Percentiles rank a stretch among this genome's conserved stretches.
Evolutionary conservation across 2,888 invertebrate genomes (phyloP).

Genomic region (Diarsia rubi): DNA sequence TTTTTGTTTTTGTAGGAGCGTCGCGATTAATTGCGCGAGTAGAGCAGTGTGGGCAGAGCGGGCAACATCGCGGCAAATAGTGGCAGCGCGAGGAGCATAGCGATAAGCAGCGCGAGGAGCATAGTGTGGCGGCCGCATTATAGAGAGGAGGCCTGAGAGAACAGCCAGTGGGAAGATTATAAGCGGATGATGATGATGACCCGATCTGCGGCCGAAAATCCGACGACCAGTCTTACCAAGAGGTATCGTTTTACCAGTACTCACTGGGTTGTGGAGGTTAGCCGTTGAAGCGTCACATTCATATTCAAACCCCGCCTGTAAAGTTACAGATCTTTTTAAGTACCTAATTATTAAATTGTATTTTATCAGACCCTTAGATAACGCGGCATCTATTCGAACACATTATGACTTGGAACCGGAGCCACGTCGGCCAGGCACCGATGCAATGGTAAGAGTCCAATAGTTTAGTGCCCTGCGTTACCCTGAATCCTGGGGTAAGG

Average conservation of each 20-base stretch:
- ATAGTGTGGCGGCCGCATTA: too few species aligned
- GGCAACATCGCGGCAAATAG: too few species aligned
- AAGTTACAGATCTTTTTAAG: background rate
- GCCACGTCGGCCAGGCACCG: conserved; percentile 77
- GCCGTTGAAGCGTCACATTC: background rate
- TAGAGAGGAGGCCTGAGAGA: too few species aligned
- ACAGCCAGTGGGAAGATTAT: too few species aligned
- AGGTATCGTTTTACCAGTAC: background rate
- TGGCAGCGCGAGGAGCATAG: too few species aligned
- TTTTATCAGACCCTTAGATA: conserved; percentile 80
- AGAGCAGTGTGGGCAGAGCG: too few species aligned
- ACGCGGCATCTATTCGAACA: conserved; percentile 77
- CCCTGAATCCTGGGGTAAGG: background rate
- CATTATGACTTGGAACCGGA: conserved; percentile 83
- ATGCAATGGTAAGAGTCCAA: conserved; percentile 77
- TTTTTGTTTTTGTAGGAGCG: too few species aligned
- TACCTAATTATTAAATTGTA: background rate
- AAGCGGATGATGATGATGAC: too few species aligned
- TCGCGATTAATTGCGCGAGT: too few species aligned
- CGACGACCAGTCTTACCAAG: background rate
- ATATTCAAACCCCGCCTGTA: background rate
- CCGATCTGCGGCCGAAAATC: background rate
- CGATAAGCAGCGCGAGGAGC: too few species aligned
- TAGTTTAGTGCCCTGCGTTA: background rate
- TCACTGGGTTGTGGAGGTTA: background rate